phyloP scores from a whole-genome alignment of 2,113 vertebrate genomes.

The Plecturocebus donacophilus region DNA sequence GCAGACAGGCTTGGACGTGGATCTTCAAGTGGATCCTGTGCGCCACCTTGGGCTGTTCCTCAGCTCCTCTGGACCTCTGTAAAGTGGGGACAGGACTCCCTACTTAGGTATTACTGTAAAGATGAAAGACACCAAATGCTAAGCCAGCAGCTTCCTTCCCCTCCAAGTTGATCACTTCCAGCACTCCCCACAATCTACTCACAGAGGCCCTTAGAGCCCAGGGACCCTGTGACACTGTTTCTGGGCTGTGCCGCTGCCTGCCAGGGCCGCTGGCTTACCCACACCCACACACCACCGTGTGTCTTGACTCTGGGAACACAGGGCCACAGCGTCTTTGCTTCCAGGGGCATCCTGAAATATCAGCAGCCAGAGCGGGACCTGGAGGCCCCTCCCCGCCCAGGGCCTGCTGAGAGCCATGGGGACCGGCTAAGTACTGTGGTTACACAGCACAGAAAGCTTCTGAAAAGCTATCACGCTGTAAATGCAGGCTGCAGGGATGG shows the following conservation, averaged over 20 bases:
- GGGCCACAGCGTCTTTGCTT: accelerated
- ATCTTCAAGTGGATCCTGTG: not conserved
- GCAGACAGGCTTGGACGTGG: not conserved
- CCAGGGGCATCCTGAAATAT: accelerated
- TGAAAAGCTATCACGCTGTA: not conserved
- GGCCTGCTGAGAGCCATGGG: not conserved
- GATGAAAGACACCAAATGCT: not conserved
- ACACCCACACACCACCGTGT: not conserved
- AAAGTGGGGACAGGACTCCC: not conserved
- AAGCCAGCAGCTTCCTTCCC: too few species aligned
- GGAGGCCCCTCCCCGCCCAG: not conserved
- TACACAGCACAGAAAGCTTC: not conserved
- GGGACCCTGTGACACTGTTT: not conserved
- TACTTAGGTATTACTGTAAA: not conserved
- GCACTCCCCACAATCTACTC: not conserved
- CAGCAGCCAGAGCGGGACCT: not conserved
- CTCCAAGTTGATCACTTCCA: not conserved
- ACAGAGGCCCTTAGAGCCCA: not conserved
- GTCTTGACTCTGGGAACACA: not conserved
- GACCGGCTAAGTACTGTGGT: not conserved
- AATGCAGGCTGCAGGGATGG: not conserved
- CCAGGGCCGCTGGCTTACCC: not conserved
- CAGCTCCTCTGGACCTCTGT: too few species aligned
- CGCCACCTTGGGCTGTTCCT: not conserved
- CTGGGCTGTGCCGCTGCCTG: not conserved